These are phyloP conservation scores for Gymnobelideus leadbeateri DNA, from an alignment of 2,113 vertebrate species.

Conservation along the genomic window DNA sequence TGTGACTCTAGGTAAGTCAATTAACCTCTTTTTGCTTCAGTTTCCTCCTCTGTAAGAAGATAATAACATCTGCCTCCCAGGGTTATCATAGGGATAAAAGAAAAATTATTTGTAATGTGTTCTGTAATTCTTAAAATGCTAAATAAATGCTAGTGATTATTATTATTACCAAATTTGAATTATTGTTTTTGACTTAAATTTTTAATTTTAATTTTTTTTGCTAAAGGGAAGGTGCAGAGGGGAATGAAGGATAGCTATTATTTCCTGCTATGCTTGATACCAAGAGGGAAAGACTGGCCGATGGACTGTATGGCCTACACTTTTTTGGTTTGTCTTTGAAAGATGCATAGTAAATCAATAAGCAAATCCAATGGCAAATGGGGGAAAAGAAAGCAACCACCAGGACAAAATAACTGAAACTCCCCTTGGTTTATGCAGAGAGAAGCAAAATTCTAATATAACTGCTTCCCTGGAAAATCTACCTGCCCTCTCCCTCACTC, in stretches of 20 bases:
- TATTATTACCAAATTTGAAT: not conserved
- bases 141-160: not conserved
- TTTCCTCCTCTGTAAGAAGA: not conserved
- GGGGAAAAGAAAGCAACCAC: not conserved
- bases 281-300: not conserved
- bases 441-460: not conserved
- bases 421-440: not conserved
- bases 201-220: not conserved
- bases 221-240: not conserved
- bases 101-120: not conserved
- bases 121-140: not conserved
- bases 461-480: not conserved
- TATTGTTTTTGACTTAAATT: not conserved
- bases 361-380: not conserved
- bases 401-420: not conserved
- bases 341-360: not conserved
- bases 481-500: not conserved
- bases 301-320: too few species aligned
- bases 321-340: not conserved
- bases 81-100: not conserved
- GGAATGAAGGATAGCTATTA: not conserved
- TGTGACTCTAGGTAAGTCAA: not conserved
- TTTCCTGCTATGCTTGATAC: not conserved
- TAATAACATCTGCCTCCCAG: not conserved
- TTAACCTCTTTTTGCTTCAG: not conserved